Conservation (phyloP, 1,140 invertebrate species). For the Drosophila lacteicornis region DNA sequence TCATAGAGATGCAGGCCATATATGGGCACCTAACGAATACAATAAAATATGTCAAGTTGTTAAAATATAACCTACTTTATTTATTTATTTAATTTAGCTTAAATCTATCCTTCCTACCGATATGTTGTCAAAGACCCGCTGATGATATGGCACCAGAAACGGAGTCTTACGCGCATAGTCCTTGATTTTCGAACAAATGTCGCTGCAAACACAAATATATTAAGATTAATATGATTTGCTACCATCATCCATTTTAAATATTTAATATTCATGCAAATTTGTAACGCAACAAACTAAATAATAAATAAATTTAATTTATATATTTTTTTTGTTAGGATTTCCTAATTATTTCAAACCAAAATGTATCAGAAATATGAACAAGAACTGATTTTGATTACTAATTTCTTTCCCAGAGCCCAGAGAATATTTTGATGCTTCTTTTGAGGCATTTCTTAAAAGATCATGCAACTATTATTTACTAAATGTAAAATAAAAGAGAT, state of each 20-base stretch:
- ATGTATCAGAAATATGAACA: background rate
- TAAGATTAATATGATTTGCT: background rate
- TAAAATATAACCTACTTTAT: background rate
- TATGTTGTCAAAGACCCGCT: conserved; percentile 88
- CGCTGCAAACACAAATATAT: conserved; percentile 82
- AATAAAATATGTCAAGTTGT: background rate
- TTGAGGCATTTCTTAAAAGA: too few relatives aligned
- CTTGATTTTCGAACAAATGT: conserved; percentile 88
- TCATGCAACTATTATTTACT: conserved; percentile 19
- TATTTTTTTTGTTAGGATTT: background rate
- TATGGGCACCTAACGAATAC: conserved; percentile 89
- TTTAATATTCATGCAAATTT: conserved; percentile 15
- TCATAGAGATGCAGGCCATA: conserved; percentile 95
- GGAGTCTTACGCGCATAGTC: conserved; percentile 88
- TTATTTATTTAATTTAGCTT: background rate
- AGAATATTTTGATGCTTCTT: background rate
- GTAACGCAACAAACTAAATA: background rate
- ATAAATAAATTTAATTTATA: background rate
- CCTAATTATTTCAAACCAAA: background rate
- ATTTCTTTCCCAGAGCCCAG: background rate
- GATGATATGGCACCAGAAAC: conserved; percentile 91
- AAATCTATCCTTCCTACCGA: conserved; percentile 85
- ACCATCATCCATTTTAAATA: background rate
- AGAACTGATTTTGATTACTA: background rate
- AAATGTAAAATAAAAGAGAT: conserved; percentile 3